phyloP scores from a whole-genome alignment of 2,113 vertebrate genomes.

The Ammodytes marinus region DNA sequence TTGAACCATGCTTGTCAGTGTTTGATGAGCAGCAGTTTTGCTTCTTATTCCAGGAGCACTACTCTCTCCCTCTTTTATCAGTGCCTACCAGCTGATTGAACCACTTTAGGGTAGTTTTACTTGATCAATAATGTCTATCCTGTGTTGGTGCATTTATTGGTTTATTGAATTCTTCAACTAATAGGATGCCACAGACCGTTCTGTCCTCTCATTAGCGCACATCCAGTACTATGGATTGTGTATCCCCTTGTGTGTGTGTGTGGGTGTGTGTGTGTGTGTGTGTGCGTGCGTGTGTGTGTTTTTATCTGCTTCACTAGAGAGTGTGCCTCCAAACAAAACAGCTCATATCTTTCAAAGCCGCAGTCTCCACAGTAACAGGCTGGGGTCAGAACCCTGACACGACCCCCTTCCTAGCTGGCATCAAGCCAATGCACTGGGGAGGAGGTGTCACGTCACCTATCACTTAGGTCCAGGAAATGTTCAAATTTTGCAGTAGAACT shows the following conservation, averaged over 20 bases:
- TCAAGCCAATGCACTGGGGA: slow-evolving; percentile 89
- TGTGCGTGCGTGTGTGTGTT: too few relatives aligned
- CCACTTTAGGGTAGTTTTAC: slow-evolving; percentile 85
- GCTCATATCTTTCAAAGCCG: slow-evolving; percentile 92
- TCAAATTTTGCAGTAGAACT: not conserved
- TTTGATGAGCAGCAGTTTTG: not conserved
- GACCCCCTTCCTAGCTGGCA: slow-evolving; percentile 88
- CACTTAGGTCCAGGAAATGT: slow-evolving; percentile 71
- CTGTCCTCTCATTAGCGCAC: slow-evolving; percentile 7
- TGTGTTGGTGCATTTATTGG: slow-evolving; percentile 13
- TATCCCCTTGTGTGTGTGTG: slow-evolving; percentile 13
- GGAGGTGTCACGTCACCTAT: slow-evolving; percentile 87
- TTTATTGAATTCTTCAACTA: slow-evolving; percentile 47
- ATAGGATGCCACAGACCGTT: slow-evolving; percentile 1
- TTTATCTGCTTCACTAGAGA: slow-evolving; percentile 82
- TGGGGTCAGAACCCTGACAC: slow-evolving; percentile 91
- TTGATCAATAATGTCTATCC: slow-evolving; percentile 43
- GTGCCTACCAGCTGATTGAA: slow-evolving; percentile 90
- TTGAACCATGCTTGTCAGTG: not conserved
- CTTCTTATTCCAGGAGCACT: slow-evolving; percentile 85
- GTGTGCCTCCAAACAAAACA: not conserved
- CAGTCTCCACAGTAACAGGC: slow-evolving; percentile 86
- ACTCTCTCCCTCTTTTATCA: slow-evolving; percentile 89
- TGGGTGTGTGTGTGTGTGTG: too few relatives aligned
- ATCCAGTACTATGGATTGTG: not conserved